Evolutionary conservation across 2,113 vertebrate species (phyloP).

Genomic region (Pyrgilauda ruficollis): DNA sequence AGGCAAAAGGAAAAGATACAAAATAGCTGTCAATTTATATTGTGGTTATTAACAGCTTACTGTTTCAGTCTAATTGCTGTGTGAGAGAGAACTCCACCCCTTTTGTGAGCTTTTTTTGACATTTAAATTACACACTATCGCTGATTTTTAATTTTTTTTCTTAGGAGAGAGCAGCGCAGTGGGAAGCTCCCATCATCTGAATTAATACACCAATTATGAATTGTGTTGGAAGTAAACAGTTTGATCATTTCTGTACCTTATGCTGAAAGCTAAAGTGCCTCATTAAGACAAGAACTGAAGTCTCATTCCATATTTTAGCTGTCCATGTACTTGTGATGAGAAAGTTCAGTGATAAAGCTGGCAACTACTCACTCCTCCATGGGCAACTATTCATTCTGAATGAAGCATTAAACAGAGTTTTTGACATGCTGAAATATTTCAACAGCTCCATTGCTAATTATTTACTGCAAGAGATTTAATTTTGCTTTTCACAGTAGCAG

Average conservation of each 20-base stretch:
- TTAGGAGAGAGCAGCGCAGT: not conserved
- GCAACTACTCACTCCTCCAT: not conserved
- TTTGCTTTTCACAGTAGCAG: not conserved
- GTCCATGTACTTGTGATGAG: not conserved
- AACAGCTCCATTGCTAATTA: not conserved
- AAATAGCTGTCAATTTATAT: constrained; percentile 46
- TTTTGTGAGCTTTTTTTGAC: constrained; percentile 58
- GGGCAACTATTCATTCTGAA: not conserved
- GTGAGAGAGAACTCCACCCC: constrained; percentile 16
- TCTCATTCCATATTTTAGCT: constrained; percentile 43
- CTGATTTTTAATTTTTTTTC: not conserved
- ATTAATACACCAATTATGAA: constrained; percentile 53
- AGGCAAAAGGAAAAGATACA: constrained; percentile 25
- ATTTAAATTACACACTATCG: constrained; percentile 48
- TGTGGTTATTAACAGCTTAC: constrained; percentile 44
- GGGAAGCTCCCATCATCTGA: constrained; percentile 10
- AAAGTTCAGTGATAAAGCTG: constrained; percentile 29
- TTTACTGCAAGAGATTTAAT: not conserved
- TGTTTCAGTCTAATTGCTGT: constrained; percentile 47
- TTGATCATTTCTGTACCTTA: constrained; percentile 41
- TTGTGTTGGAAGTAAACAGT: constrained; percentile 36
- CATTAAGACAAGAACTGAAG: constrained; percentile 48
- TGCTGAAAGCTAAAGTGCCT: constrained; percentile 26
- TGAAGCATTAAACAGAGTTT: constrained; percentile 13
- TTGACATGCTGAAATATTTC: not conserved